A percentile compares a stretch with the other conserved stretches of the same genome.
phyloP scores from a whole-genome alignment of 2,113 vertebrate genomes.

The Triplophysa rosa region DNA sequence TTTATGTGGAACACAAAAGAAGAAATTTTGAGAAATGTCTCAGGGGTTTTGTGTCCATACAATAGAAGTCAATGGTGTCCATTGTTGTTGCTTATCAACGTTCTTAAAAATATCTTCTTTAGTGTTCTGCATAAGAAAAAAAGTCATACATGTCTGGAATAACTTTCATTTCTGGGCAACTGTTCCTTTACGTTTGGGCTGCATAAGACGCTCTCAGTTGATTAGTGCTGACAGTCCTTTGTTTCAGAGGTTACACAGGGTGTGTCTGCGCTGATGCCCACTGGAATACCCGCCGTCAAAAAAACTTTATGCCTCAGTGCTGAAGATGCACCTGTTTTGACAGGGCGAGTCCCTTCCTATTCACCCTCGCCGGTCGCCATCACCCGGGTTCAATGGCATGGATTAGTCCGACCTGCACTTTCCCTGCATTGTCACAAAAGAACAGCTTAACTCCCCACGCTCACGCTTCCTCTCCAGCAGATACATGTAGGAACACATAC shows the following conservation, averaged over 20 bases:
- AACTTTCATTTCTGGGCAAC: too few relatives aligned
- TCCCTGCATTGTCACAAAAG: slow-evolving; percentile 41
- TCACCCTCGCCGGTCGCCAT: slow-evolving; percentile 24
- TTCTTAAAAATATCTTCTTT: background rate
- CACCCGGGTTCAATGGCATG: background rate
- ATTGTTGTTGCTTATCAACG: too few relatives aligned
- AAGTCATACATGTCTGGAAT: too few relatives aligned
- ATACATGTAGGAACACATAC: slow-evolving; percentile 26
- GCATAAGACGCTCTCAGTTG: background rate
- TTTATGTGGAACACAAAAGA: too few relatives aligned
- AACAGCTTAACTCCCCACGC: slow-evolving; percentile 40
- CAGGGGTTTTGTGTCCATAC: too few relatives aligned
- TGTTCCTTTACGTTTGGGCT: background rate
- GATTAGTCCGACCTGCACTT: slow-evolving; percentile 52
- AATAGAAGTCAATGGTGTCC: too few relatives aligned
- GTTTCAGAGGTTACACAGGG: background rate
- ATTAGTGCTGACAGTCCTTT: background rate
- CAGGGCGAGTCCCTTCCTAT: slow-evolving; percentile 41
- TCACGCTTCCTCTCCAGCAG: slow-evolving; percentile 37
- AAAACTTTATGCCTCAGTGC: slow-evolving; percentile 40
- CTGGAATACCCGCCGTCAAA: slow-evolving; percentile 36
- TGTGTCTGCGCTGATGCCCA: slow-evolving; percentile 30
- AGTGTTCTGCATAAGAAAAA: too few relatives aligned
- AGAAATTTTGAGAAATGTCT: too few relatives aligned
- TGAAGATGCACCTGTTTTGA: slow-evolving; percentile 35